A percentile compares a stretch with the other conserved stretches of the same genome.
phyloP scores from a whole-genome alignment of 2,113 vertebrate species.

The Rhipidura dahli region DNA sequence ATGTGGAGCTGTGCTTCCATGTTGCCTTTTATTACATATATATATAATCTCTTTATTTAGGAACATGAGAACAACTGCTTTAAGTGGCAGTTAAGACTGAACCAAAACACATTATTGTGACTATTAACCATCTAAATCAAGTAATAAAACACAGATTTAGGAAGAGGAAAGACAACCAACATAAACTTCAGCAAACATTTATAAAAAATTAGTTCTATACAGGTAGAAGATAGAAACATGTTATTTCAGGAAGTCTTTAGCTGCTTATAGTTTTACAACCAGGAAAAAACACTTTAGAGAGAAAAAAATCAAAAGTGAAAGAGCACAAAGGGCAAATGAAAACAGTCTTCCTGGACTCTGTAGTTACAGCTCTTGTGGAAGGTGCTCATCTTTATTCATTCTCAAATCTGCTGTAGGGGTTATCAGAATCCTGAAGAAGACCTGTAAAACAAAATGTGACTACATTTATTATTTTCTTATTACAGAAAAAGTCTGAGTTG shows the following conservation, averaged over 20 bases:
- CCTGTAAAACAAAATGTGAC: conserved; percentile 70
- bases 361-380: not conserved
- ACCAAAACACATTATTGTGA: not conserved
- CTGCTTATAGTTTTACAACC: not conserved
- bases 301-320: not conserved
- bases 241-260: not conserved
- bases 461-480: not conserved
- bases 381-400: conserved; percentile 74
- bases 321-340: not conserved
- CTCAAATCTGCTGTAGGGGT: conserved; percentile 87
- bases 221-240: not conserved
- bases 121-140: not conserved
- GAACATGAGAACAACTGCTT: not conserved
- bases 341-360: not conserved
- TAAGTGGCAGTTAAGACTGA: not conserved
- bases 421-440: conserved; percentile 84
- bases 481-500: not conserved
- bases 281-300: not conserved
- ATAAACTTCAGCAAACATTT: not conserved
- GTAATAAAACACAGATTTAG: not conserved
- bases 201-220: not conserved
- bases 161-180: not conserved
- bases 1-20: not conserved
- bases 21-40: not conserved
- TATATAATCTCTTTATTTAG: not conserved